phyloP scores from a whole-genome alignment of 2,797 vertebrate species.

The Pangasius krempfi region DNA sequence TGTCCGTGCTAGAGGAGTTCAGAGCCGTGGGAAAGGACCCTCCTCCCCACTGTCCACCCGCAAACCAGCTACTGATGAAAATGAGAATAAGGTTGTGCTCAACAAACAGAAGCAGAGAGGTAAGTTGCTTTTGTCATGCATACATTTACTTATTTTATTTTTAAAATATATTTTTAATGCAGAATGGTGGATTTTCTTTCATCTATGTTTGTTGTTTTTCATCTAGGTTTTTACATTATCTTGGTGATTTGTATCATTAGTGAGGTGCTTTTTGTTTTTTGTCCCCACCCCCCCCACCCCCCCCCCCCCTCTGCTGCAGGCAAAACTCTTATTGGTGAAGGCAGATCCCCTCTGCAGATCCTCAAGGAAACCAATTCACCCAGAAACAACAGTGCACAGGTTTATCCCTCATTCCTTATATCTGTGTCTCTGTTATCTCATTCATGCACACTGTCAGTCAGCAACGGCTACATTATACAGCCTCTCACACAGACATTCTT shows the following conservation, averaged over 20 bases:
- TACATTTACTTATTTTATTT: not conserved
- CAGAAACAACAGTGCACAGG: constrained; percentile 68
- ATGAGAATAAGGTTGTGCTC: constrained; percentile 71
- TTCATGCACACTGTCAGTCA: not conserved
- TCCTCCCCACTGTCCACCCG: constrained; percentile 67
- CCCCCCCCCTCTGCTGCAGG: constrained; percentile 56
- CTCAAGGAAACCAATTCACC: constrained; percentile 84
- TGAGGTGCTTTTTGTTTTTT: not conserved
- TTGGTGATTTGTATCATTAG: not conserved
- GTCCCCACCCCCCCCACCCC: too few relatives aligned
- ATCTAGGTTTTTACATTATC: not conserved
- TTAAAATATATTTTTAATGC: not conserved
- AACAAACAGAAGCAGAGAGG: constrained; percentile 75
- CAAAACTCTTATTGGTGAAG: constrained; percentile 63
- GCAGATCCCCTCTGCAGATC: constrained; percentile 88
- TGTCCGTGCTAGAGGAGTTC: constrained; percentile 65
- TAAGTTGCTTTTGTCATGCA: constrained; percentile 30
- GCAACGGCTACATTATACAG: not conserved
- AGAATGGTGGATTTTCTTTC: not conserved
- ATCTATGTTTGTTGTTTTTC: not conserved
- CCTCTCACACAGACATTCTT: too few relatives aligned
- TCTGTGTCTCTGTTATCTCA: not conserved
- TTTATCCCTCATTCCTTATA: constrained; percentile 40
- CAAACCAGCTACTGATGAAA: constrained; percentile 60
- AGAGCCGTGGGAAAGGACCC: constrained; percentile 62